These are phyloP conservation scores for Chelon auratus DNA, from an alignment of 2,797 vertebrate species.

Conservation along the genomic window DNA sequence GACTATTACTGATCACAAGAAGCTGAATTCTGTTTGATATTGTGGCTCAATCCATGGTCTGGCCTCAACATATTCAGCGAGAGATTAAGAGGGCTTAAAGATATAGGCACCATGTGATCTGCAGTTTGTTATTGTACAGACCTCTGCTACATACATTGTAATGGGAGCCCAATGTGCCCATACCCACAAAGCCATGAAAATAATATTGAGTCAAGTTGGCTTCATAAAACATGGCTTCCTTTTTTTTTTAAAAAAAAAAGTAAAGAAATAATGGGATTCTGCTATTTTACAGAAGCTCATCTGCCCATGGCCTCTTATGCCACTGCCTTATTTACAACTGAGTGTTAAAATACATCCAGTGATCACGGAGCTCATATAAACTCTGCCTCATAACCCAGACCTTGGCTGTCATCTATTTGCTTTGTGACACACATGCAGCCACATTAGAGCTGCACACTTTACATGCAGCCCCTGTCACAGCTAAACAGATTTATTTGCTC, in stretches of 20 bases:
- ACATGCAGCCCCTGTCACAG: slow-evolving; percentile 17
- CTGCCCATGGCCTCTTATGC: slow-evolving; percentile 33
- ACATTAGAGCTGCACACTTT: slow-evolving; percentile 7
- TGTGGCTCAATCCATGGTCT: too few relatives aligned
- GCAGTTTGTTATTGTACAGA: slow-evolving; percentile 29
- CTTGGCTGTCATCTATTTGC: slow-evolving; percentile 41
- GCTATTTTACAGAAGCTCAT: slow-evolving; percentile 51
- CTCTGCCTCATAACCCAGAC: slow-evolving; percentile 50
- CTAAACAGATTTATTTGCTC: slow-evolving; percentile 36
- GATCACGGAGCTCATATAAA: slow-evolving; percentile 61
- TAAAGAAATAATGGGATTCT: slow-evolving; percentile 36
- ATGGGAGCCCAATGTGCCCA: slow-evolving; percentile 19
- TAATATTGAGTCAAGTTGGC: slow-evolving; percentile 32
- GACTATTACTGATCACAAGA: too few relatives aligned
- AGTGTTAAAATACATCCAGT: slow-evolving; percentile 55
- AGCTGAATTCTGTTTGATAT: too few relatives aligned
- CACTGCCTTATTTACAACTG: slow-evolving; percentile 17
- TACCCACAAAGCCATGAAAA: slow-evolving; percentile 30
- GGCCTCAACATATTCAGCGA: too few relatives aligned
- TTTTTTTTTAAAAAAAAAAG: slow-evolving; percentile 28
- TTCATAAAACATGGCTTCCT: slow-evolving; percentile 55
- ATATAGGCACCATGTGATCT: slow-evolving; percentile 21
- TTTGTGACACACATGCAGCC: slow-evolving; percentile 16
- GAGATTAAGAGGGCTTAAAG: neutral
- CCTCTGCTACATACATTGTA: slow-evolving; percentile 14